A percentile compares a stretch with the other conserved stretches of the same genome.
These are phyloP conservation scores for Zaprionus gabonicus DNA, from an alignment of 1,140 invertebrate species.

Conservation along the genomic window DNA sequence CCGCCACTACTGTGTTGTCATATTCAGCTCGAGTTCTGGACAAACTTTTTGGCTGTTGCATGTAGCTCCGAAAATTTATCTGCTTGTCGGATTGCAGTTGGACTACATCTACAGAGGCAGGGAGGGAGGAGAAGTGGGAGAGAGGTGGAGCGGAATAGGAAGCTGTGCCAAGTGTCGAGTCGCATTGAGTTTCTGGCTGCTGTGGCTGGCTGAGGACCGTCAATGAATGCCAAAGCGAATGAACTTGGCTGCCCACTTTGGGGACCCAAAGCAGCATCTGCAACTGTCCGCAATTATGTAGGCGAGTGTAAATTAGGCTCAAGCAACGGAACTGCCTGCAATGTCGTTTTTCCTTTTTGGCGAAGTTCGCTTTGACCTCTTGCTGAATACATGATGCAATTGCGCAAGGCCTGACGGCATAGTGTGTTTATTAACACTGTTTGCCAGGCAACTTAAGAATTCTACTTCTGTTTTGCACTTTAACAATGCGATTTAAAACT, in stretches of 20 bases:
- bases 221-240: conserved; percentile 75
- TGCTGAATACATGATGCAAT: background rate
- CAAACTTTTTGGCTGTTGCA: conserved; percentile 64
- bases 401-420: background rate
- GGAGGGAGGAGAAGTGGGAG: background rate
- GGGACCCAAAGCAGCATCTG: background rate
- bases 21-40: conserved; percentile 30
- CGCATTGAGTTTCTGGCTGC: conserved; percentile 3
- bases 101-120: conserved; percentile 5
- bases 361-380: background rate
- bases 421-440: background rate
- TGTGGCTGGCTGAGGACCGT: conserved; percentile 14
- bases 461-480: no score
- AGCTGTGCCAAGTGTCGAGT: conserved; percentile 10
- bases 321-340: background rate
- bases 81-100: conserved; percentile 56
- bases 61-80: conserved; percentile 49
- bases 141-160: background rate
- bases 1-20: conserved; percentile 25
- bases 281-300: conserved; percentile 46
- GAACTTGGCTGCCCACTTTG: conserved; percentile 52
- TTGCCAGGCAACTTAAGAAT: background rate
- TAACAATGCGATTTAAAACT: no score
- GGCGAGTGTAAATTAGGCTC: conserved; percentile 67
- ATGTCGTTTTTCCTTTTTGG: background rate